Percentiles rank a stretch among this genome's conserved stretches.
Evolutionary conservation across 2,888 invertebrate species (phyloP).

Genomic region (Amphipoea lucens): DNA sequence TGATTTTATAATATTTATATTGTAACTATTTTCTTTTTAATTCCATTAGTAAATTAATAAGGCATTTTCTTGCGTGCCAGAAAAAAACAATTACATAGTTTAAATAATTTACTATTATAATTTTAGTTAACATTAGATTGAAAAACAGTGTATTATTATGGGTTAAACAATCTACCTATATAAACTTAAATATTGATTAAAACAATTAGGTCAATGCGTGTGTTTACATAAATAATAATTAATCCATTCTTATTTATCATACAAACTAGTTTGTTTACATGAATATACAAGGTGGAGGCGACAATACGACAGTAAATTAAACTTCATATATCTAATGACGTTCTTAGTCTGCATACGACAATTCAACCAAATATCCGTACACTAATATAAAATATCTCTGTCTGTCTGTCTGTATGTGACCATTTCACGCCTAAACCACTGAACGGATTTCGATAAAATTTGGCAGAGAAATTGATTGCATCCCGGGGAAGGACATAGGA

Average conservation of each 20-base stretch:
- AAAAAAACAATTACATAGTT: not conserved
- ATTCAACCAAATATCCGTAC: too few species aligned
- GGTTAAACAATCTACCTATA: too few species aligned
- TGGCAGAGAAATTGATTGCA: too few species aligned
- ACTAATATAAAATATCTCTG: too few species aligned
- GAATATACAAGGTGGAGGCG: not conserved
- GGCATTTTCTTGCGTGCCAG: not conserved
- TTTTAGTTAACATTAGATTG: not conserved
- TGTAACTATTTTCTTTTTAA: not conserved
- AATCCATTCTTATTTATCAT: not conserved
- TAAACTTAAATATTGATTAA: not conserved
- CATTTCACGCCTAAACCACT: too few species aligned
- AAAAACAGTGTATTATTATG: too few species aligned
- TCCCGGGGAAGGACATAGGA: too few species aligned
- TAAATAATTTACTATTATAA: not conserved
- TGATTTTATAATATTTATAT: not conserved
- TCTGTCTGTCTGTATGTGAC: too few species aligned
- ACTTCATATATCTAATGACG: not conserved
- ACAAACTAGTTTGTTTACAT: not conserved
- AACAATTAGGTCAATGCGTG: not conserved
- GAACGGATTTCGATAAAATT: too few species aligned
- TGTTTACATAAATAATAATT: not conserved
- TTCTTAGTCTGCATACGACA: too few species aligned
- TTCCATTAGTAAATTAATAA: not conserved
- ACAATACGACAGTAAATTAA: not conserved